These are phyloP conservation scores for Malurus cyaneus DNA, from an alignment of 2,113 vertebrate genomes.

Conservation along the genomic window DNA sequence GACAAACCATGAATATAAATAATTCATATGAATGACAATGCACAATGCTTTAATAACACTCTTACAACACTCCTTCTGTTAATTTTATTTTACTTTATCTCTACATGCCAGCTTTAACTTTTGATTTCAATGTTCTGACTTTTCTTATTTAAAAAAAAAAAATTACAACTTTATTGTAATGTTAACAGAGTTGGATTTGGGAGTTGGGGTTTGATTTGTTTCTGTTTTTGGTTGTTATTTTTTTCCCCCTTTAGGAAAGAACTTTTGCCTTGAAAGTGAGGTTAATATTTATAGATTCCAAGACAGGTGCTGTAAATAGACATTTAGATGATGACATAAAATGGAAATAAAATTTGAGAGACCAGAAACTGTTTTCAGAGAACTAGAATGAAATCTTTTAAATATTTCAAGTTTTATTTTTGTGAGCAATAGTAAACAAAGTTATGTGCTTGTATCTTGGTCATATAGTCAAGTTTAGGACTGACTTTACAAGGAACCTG, in stretches of 20 bases:
- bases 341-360: background rate
- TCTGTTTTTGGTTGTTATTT: background rate
- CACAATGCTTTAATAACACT: background rate
- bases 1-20: background rate
- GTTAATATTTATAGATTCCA: background rate
- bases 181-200: background rate
- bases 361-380: background rate
- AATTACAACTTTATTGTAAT: background rate
- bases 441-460: background rate
- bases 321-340: background rate
- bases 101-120: background rate
- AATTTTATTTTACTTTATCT: background rate
- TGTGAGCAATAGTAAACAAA: background rate
- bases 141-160: background rate
- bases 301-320: background rate
- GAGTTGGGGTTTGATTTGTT: background rate
- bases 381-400: background rate
- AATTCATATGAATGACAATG: background rate
- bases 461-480: background rate
- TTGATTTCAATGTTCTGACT: background rate
- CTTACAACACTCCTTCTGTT: background rate
- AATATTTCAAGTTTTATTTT: background rate
- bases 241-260: background rate
- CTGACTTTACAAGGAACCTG: background rate
- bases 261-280: background rate